phyloP scores from a whole-genome alignment of 2,888 invertebrate genomes.

The Drosophila conformis region DNA sequence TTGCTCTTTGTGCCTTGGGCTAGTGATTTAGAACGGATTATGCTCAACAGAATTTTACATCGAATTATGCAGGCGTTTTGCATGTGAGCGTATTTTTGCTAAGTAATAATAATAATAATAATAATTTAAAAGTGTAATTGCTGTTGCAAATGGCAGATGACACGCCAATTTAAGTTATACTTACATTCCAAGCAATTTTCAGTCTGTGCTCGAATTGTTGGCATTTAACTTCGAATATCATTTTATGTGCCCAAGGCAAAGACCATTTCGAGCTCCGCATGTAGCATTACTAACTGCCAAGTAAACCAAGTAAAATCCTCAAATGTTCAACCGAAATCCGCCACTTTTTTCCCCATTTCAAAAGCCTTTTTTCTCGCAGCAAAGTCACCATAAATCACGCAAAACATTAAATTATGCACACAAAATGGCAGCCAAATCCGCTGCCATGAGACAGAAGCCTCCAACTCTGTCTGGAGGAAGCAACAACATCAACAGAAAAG shows the following conservation, averaged over 20 bases:
- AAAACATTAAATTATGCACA: slow-evolving; percentile 74
- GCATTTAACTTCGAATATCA: neutral
- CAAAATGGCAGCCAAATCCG: slow-evolving; percentile 62
- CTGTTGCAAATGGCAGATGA: neutral
- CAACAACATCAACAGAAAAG: slow-evolving; percentile 12
- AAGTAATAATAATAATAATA: slow-evolving; percentile 7
- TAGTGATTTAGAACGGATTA: slow-evolving; percentile 33
- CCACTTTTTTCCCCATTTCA: slow-evolving; percentile 36
- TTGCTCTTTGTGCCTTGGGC: slow-evolving; percentile 41
- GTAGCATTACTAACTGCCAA: neutral
- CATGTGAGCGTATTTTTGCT: slow-evolving; percentile 14
- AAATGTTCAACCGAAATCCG: slow-evolving; percentile 45
- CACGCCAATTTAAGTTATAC: neutral
- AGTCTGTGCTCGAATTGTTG: neutral
- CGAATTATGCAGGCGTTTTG: neutral
- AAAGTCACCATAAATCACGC: slow-evolving; percentile 65
- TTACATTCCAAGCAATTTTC: neutral
- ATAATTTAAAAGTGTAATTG: slow-evolving; percentile 2
- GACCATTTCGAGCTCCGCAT: slow-evolving; percentile 8
- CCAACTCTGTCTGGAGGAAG: slow-evolving; percentile 14
- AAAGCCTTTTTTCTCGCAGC: slow-evolving; percentile 40
- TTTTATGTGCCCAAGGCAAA: neutral
- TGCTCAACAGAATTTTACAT: slow-evolving; percentile 12
- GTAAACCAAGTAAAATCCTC: slow-evolving; percentile 11
- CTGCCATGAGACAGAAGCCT: slow-evolving; percentile 31